Evolutionary conservation across 2,113 vertebrate species (phyloP), one percentile per base, ranked within the genome.

Genomic region (Muntiacus muntjak): DNA sequence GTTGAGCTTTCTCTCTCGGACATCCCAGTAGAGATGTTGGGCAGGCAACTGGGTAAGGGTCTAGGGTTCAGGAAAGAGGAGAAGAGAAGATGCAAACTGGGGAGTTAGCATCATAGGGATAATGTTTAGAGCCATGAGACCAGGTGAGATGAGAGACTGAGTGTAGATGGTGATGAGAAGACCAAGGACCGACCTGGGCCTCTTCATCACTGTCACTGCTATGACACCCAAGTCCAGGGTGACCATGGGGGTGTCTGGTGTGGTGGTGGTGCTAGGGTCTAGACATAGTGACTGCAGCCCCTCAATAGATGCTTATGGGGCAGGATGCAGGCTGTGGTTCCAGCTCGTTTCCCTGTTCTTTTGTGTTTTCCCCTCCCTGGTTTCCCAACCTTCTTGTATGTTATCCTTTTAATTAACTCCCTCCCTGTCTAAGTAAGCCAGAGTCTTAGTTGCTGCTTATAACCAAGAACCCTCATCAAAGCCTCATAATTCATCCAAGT

Each of bases 391-490:
- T 86, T 86, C 12, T 54, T 28, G 21, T 54, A 36, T 50, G 1
- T 52, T 92, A 50, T 17, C 17, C 12, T 54, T 76, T 50, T 45
- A 58, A 57, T 54, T 71, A 90, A 92, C 36, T 93, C 25, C 45
- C 55, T 85, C n/a, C 90, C 25, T 81, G 52, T 40, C 23, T 36
- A 40, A 47, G 21, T 45, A 91, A 85, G 7, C 30, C 64, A 84
- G 47, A 43, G 15, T 62, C 19, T 67, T 45, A 23, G 21, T 60
- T 95, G 74, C 19, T 86, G 15, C 67, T 94, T 67, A 74, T 57
- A 43, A 26, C 58, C 55, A 62, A 78, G 43, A 95, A 87, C 17
- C 2, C 43, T 84, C 67, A 67, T 15, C 71, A 91, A 96, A 92
- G 52, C 28, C 50, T 91, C 13, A 6, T 45, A 87, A 62, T 91